Evolutionary conservation across 1,140 invertebrate genomes (phyloP).

Genomic region (Drosophila lowei): DNA sequence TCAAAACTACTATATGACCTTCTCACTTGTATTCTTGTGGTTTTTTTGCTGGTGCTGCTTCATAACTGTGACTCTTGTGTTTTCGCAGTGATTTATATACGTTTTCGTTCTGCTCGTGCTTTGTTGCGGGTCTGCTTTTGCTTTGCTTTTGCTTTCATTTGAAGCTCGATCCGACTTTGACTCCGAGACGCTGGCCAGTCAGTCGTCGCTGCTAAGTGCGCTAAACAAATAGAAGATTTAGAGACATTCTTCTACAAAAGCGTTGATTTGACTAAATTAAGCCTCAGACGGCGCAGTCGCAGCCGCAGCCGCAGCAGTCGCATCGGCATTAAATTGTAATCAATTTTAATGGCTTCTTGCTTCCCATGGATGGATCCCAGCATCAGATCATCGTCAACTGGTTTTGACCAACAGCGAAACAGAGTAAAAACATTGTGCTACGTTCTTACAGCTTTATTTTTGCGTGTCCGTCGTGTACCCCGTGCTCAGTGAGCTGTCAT

Average conservation of each 20-base stretch:
- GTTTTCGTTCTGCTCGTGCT: constrained; percentile 21
- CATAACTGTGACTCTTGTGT: constrained; percentile 58
- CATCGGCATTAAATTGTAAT: constrained; percentile 66
- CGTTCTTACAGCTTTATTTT: constrained; percentile 52
- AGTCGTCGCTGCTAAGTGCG: constrained; percentile 44
- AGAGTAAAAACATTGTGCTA: constrained; percentile 20
- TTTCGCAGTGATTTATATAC: constrained; percentile 44
- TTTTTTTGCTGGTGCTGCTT: constrained; percentile 15
- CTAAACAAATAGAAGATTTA: constrained; percentile 60
- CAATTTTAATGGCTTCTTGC: constrained; percentile 54
- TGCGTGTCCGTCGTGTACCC: constrained; percentile 17
- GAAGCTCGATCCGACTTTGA: constrained; percentile 28
- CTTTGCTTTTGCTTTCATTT: constrained; percentile 52
- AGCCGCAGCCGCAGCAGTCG: constrained; percentile 21
- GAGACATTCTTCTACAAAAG: constrained; percentile 62
- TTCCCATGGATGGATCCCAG: constrained; percentile 44
- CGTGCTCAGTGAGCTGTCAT: constrained; percentile 61
- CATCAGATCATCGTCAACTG: constrained; percentile 55
- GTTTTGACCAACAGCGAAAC: constrained; percentile 49
- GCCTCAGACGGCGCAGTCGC: constrained; percentile 29
- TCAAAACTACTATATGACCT: neutral
- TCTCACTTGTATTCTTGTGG: neutral
- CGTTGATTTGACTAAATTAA: constrained; percentile 76
- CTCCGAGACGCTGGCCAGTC: constrained; percentile 29
- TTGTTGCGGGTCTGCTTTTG: constrained; percentile 6